These are phyloP conservation scores for Pontoporia blainvillei DNA, from an alignment of 2,113 vertebrate species.

Conservation along the genomic window DNA sequence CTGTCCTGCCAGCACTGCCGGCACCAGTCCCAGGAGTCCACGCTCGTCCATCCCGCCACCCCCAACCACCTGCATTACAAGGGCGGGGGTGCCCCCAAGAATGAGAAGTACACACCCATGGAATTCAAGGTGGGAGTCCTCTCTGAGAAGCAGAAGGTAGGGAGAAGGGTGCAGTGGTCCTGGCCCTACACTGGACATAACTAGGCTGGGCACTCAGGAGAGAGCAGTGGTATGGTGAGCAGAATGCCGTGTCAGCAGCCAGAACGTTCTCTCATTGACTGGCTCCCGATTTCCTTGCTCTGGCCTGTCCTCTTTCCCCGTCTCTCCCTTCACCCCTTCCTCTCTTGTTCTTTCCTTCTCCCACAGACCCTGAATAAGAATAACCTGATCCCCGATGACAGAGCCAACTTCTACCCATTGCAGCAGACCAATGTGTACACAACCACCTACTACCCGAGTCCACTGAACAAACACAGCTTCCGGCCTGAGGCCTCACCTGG, in stretches of 20 bases:
- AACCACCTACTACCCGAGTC: constrained; percentile 96
- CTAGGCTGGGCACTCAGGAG: not conserved
- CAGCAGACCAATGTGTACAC: constrained; percentile 99
- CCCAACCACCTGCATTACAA: constrained; percentile 99
- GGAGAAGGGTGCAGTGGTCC: not conserved
- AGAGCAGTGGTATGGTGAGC: no score
- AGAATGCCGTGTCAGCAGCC: not conserved
- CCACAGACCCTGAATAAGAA: constrained; percentile 98
- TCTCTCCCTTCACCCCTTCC: not conserved
- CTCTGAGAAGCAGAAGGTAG: not conserved
- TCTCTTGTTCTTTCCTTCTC: constrained; percentile 51
- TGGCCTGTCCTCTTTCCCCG: not conserved
- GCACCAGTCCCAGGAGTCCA: constrained; percentile 95
- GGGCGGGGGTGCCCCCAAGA: constrained; percentile 96
- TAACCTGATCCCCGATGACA: constrained; percentile 95
- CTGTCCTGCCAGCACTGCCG: constrained; percentile 95
- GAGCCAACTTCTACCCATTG: constrained; percentile 93
- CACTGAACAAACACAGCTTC: constrained; percentile 95
- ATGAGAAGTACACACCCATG: constrained; percentile 99
- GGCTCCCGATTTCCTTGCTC: not conserved
- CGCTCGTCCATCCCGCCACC: constrained; percentile 95
- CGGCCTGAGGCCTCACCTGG: constrained; percentile 94
- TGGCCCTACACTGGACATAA: not conserved
- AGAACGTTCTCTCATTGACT: not conserved
- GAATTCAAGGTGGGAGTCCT: constrained; percentile 94